These are phyloP conservation scores for Spea multiplicata DNA, from an alignment of 2,113 vertebrate species.

Conservation along the genomic window DNA sequence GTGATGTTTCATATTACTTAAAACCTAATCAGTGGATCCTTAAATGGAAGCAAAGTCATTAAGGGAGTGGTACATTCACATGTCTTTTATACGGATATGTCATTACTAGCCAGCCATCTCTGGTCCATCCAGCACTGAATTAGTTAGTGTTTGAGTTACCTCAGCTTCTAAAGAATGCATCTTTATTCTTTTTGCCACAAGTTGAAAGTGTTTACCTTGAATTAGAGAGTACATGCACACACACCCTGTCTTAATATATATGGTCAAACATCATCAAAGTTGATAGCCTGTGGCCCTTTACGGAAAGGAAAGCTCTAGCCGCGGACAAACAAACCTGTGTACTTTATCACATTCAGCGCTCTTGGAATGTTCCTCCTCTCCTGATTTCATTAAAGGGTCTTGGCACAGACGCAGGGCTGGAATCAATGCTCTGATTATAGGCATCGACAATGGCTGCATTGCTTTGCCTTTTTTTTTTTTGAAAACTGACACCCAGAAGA, in stretches of 20 bases:
- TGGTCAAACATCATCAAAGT: conserved; percentile 43
- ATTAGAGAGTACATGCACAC: conserved; percentile 36
- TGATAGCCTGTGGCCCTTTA: conserved; percentile 27
- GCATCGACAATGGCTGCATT: conserved; percentile 43
- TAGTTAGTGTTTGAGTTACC: background rate
- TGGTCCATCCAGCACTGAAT: background rate
- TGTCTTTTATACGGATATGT: background rate
- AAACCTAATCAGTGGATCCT: too few relatives aligned
- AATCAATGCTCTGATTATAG: conserved; percentile 45
- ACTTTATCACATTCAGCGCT: conserved; percentile 41
- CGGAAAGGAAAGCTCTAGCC: conserved; percentile 30
- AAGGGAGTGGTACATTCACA: too few relatives aligned
- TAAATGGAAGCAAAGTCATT: too few relatives aligned
- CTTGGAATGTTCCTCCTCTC: conserved; percentile 33
- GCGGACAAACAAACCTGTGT: conserved; percentile 43
- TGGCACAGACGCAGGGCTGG: conserved; percentile 24
- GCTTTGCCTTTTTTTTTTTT: conserved; percentile 39
- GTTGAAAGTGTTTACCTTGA: conserved; percentile 31
- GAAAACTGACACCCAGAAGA: conserved; percentile 39
- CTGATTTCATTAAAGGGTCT: conserved; percentile 43
- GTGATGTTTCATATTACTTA: too few relatives aligned
- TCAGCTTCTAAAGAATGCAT: background rate
- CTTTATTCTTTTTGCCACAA: background rate
- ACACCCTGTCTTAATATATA: conserved; percentile 35
- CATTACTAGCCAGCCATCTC: background rate